Evolutionary conservation across 2,113 vertebrate genomes (phyloP), one percentile per base, ranked within the genome.

Genomic region (Etheostoma cragini): DNA sequence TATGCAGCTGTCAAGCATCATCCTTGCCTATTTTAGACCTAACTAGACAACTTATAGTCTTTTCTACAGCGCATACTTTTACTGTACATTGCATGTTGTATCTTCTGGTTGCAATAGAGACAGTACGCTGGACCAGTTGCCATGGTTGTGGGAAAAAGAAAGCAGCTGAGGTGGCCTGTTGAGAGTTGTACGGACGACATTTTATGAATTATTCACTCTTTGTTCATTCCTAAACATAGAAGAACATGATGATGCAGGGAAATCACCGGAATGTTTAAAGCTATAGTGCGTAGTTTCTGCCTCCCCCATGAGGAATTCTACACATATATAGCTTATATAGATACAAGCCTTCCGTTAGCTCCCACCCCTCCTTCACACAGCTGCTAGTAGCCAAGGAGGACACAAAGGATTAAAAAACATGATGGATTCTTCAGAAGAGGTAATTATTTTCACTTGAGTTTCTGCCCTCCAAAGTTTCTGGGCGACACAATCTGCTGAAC

Each of bases 131-230:
- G 21, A 76, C 8, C 45, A 22, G 65, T 53, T 72, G 1, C 21
- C 30, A 54, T 8, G 3, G 22, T 38, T 13, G 49, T 52, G 3
- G 66, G 42, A 54, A 57, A 62, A 76, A 21, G 21, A 16, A 60
- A 33, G 33, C 38, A 45, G 46, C 45, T 7, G n/a, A 50, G 35
- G 33, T 22, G 7, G n/a, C 50, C 56, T 61, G 15, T 24, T 62
- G 54, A 56, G 62, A 76, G 72, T 3, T 64, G 16, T n/a, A 17
- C 42, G 19, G 4, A 57, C 50, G 53, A 4, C 17, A 50, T 61
- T 38, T 62, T 22, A 81, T 58, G 42, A 67, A 71, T 53, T 15
- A 65, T 63, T 77, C 35, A 60, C 3, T 58, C 46, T 22, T 2
- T 58, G 19, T 67, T 67, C 10, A 62, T 53, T 75, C 33, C 64